These are phyloP conservation scores for Amiota communis DNA, from an alignment of 2,888 invertebrate species.

Conservation along the genomic window DNA sequence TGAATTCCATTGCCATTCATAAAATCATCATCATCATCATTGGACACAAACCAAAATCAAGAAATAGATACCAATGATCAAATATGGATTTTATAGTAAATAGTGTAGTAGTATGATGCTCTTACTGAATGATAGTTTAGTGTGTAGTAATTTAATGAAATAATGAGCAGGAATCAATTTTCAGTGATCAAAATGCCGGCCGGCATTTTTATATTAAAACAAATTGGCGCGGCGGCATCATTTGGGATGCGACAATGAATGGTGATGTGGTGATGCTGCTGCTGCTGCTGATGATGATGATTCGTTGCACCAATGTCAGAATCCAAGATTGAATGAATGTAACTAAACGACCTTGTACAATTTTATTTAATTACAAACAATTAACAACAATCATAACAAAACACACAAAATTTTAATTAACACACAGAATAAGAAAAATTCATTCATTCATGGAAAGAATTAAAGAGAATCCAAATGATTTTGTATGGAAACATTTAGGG, in stretches of 20 bases:
- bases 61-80: not conserved
- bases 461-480: too few relatives aligned
- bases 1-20: slow-evolving; percentile 58
- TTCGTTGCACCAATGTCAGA: slow-evolving; percentile 42
- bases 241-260: slow-evolving; percentile 32
- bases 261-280: not conserved
- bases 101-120: too few relatives aligned
- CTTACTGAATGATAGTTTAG: not conserved
- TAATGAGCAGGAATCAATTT: slow-evolving; percentile 67
- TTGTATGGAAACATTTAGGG: too few relatives aligned
- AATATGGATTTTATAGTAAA: too few relatives aligned
- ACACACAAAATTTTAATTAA: slow-evolving; percentile 40
- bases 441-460: slow-evolving; percentile 4
- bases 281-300: slow-evolving; percentile 23
- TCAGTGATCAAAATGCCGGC: slow-evolving; percentile 56
- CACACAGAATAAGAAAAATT: slow-evolving; percentile 34
- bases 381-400: slow-evolving; percentile 55
- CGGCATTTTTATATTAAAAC: slow-evolving; percentile 59
- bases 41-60: slow-evolving; percentile 61
- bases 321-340: slow-evolving; percentile 1
- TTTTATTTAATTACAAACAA: slow-evolving; percentile 68
- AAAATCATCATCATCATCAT: slow-evolving; percentile 58
- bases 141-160: slow-evolving; percentile 54
- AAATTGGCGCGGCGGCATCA: slow-evolving; percentile 51
- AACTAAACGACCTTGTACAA: slow-evolving; percentile 64